phyloP scores from a whole-genome alignment of 2,113 vertebrate species.

The Hyperopisus bebe region DNA sequence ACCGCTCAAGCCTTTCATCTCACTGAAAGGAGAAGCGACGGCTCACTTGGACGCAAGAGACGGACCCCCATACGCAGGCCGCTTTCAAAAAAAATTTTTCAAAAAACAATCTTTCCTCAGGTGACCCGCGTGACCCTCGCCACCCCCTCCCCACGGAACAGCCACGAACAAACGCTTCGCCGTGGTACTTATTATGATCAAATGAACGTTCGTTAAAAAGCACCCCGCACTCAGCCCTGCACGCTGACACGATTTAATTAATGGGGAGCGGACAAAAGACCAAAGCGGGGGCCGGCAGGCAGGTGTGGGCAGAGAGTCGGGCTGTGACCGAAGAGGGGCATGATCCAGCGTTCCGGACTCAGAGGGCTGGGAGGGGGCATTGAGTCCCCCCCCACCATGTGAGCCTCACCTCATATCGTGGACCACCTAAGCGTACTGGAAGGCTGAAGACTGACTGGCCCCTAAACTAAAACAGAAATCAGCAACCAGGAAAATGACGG shows the following conservation, averaged over 20 bases:
- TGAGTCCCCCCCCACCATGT: not conserved
- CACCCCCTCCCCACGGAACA: constrained; percentile 26
- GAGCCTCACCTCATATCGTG: not conserved
- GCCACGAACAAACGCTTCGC: constrained; percentile 45
- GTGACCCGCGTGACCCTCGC: constrained; percentile 48
- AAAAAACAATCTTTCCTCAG: constrained; percentile 57
- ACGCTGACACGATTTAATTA: constrained; percentile 65
- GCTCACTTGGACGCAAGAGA: constrained; percentile 54
- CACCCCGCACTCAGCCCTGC: constrained; percentile 49
- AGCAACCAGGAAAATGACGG: not conserved
- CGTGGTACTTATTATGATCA: constrained; percentile 63
- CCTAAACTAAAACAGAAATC: not conserved
- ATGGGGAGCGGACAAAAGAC: constrained; percentile 67
- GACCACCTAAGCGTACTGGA: not conserved
- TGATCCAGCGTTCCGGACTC: constrained; percentile 16
- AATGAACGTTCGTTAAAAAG: constrained; percentile 69
- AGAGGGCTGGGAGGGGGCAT: not conserved
- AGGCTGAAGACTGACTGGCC: not conserved
- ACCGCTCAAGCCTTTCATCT: constrained; percentile 71
- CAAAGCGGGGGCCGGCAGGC: constrained; percentile 64
- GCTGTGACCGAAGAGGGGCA: constrained; percentile 45
- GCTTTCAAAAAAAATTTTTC: constrained; percentile 36
- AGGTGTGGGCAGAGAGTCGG: constrained; percentile 53
- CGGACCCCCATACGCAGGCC: constrained; percentile 11
- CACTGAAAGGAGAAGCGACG: constrained; percentile 59